Conservation (phyloP, 2,888 invertebrate species). For the Clostera curtula region DNA sequence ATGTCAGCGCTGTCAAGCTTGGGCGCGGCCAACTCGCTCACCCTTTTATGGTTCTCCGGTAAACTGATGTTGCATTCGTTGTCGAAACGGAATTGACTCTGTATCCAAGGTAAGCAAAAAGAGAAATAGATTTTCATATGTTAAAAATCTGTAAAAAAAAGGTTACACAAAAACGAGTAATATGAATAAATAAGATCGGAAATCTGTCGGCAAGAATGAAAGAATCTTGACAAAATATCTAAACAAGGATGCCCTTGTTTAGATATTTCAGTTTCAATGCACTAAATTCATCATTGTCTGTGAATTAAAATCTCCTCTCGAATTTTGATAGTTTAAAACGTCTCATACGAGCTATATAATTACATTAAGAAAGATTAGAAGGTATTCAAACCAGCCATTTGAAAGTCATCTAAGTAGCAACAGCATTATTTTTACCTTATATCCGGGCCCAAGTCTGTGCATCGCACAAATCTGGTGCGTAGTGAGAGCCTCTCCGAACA, state of each 20-base stretch:
- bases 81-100: conserved; percentile 99
- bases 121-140: conserved; percentile 26
- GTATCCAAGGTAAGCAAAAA: conserved; percentile 65
- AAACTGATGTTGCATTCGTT: conserved; percentile 98
- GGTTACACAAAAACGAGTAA: background rate
- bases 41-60: conserved; percentile 98
- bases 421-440: conserved; percentile 82
- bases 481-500: conserved; percentile 97
- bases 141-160: conserved; percentile 6
- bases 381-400: too few relatives aligned
- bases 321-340: background rate
- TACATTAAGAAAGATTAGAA: too few relatives aligned
- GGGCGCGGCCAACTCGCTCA: conserved; percentile 79
- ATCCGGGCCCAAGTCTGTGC: conserved; percentile 98
- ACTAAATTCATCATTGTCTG: too few relatives aligned
- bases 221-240: too few relatives aligned
- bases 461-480: conserved; percentile 99
- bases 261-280: too few relatives aligned
- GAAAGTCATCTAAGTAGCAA: background rate
- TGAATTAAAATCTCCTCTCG: too few relatives aligned
- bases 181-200: too few relatives aligned
- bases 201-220: too few relatives aligned
- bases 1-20: conserved; percentile 53
- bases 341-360: too few relatives aligned
- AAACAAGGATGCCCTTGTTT: background rate